Evolutionary conservation across 2,888 invertebrate species (phyloP).

Genomic region (Slavum lentiscoides): DNA sequence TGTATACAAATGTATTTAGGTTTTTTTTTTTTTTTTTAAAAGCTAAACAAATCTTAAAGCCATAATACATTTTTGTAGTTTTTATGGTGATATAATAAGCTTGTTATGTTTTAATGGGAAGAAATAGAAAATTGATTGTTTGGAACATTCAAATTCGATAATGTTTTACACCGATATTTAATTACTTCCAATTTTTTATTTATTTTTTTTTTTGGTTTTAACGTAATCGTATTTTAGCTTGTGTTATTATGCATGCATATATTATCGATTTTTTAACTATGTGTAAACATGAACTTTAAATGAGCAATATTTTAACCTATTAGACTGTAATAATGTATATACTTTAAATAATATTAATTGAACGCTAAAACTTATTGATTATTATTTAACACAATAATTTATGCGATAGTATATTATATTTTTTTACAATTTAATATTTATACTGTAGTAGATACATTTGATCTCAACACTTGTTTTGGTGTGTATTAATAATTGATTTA

Average conservation of each 20-base stretch:
- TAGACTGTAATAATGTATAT: constrained; percentile 1
- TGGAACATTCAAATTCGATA: neutral
- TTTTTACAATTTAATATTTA: constrained; percentile 33
- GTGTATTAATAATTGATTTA: constrained; percentile 10
- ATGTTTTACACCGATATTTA: constrained; percentile 2
- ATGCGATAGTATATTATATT: constrained; percentile 31
- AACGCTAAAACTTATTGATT: neutral
- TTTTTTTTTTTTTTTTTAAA: neutral
- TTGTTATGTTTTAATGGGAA: neutral
- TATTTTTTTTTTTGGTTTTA: neutral
- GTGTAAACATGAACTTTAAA: neutral
- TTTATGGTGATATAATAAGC: neutral
- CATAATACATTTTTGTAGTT: neutral
- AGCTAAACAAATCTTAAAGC: neutral
- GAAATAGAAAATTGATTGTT: neutral
- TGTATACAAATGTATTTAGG: neutral
- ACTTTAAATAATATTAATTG: constrained; percentile 3
- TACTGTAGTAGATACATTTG: constrained; percentile 15
- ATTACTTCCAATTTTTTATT: constrained; percentile 23
- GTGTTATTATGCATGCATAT: neutral
- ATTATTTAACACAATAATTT: neutral
- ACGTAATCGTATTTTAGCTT: constrained; percentile 1
- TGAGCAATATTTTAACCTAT: constrained; percentile 36
- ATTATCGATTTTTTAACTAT: neutral
- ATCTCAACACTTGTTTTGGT: constrained; percentile 26